Conservation (phyloP, 1,140 invertebrate species). For the Gryon sp. region DNA sequence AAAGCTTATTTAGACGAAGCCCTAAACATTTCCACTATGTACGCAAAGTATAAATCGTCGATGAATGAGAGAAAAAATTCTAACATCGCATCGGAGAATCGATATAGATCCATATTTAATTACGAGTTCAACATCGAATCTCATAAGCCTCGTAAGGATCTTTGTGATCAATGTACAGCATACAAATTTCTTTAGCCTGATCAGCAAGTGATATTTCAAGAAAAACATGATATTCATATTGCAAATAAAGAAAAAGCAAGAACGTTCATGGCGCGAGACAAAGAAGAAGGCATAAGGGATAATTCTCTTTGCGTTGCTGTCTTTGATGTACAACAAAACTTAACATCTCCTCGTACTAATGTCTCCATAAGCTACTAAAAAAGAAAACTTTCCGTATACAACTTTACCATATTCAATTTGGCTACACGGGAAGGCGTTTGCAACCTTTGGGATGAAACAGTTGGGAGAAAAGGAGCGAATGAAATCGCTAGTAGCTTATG, state of each 20-base stretch:
- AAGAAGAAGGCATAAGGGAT: constrained; percentile 42
- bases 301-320: constrained; percentile 35
- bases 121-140: constrained; percentile 4
- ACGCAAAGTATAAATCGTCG: background rate
- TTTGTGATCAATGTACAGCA: constrained; percentile 5
- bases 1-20: no score
- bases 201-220: constrained; percentile 43
- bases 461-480: constrained; percentile 46
- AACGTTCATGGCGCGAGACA: constrained; percentile 42
- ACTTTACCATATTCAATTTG: no score
- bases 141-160: constrained; percentile 6
- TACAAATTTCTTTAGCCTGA: no score
- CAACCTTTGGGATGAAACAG: constrained; percentile 51
- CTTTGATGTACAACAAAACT: constrained; percentile 65
- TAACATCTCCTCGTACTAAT: constrained; percentile 55
- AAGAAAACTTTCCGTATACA: constrained; percentile 61
- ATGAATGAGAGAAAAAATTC: background rate
- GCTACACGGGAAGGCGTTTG: constrained; percentile 44
- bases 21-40: no score
- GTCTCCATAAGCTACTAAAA: constrained; percentile 61
- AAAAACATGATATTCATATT: constrained; percentile 50
- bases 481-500: constrained; percentile 53
- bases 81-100: background rate
- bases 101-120: constrained; percentile 3
- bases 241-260: constrained; percentile 56